These are phyloP conservation scores for Meloidogyne floridensis DNA, from an alignment of 1,140 invertebrate species.

Conservation along the genomic window DNA sequence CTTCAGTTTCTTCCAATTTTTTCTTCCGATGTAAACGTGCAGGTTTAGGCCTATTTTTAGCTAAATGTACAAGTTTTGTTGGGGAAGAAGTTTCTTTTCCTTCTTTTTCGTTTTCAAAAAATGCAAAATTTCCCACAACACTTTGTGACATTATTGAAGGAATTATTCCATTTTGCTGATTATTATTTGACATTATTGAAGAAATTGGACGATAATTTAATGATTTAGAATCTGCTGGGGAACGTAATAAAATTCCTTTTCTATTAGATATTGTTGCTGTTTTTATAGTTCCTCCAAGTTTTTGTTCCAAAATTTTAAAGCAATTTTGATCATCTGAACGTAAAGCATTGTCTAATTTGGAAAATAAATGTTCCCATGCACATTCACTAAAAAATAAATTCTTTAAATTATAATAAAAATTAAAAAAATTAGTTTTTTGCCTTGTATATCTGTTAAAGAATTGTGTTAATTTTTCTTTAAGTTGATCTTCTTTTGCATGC, in stretches of 20 bases:
- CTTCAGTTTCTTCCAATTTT: conserved; percentile 4
- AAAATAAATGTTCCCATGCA: conserved; percentile 24
- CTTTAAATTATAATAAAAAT: neutral
- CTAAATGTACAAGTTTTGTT: conserved; percentile 34
- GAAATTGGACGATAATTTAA: conserved; percentile 6
- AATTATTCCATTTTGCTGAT: neutral
- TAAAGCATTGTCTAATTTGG: conserved; percentile 18
- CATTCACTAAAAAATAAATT: conserved; percentile 26
- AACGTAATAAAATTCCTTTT: conserved; percentile 9
- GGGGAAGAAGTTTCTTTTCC: neutral
- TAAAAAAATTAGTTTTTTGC: neutral
- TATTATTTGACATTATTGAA: conserved; percentile 10
- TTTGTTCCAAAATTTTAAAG: neutral
- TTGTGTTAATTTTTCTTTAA: conserved; percentile 12
- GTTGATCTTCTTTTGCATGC: neutral
- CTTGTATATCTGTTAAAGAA: neutral
- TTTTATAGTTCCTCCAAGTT: neutral
- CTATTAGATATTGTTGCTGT: neutral
- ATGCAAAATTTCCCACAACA: conserved; percentile 26
- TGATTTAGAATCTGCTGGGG: neutral
- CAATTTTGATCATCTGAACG: conserved; percentile 4
- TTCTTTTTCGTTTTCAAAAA: conserved; percentile 1
- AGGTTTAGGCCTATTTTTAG: conserved; percentile 37
- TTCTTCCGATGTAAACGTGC: conserved; percentile 22
- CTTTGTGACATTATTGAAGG: conserved; percentile 25